Percentiles rank a stretch among this genome's conserved stretches.
phyloP scores from a whole-genome alignment of 1,140 invertebrate genomes.

The Cataglyphis hispanica region DNA sequence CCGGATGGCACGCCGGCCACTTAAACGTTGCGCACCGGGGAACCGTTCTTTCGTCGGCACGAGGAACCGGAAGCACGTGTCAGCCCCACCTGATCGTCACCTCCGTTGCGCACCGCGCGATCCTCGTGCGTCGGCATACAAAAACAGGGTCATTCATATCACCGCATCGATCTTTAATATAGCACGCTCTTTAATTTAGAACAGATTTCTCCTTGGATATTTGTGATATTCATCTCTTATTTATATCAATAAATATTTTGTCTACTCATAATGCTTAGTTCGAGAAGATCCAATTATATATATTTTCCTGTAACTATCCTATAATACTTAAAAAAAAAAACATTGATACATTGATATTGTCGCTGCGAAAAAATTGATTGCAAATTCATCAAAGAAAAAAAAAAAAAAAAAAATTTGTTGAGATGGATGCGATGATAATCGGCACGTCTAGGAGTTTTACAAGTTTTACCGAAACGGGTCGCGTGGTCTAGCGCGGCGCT shows the following conservation, averaged over 20 bases:
- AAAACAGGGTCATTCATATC: conserved; percentile 22
- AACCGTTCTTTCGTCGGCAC: conserved; percentile 49
- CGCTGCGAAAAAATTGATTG: not conserved
- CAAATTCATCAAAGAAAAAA: not conserved
- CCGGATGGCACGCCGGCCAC: conserved; percentile 46
- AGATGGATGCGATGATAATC: not conserved
- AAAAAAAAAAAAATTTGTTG: not conserved
- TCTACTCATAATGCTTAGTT: not conserved
- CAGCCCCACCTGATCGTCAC: conserved; percentile 50
- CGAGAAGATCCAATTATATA: not conserved
- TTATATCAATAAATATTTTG: not conserved
- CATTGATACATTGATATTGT: not conserved
- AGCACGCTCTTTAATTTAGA: not conserved
- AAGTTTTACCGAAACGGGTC: conserved; percentile 24
- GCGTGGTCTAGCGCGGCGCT: conserved; percentile 8
- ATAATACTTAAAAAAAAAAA: not conserved
- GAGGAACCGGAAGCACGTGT: conserved; percentile 73
- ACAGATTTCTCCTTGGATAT: not conserved
- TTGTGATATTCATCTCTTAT: not conserved
- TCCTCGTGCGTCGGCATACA: conserved; percentile 16
- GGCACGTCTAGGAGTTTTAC: conserved; percentile 35
- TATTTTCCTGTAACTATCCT: too few relatives aligned
- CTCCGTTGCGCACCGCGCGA: conserved; percentile 40
- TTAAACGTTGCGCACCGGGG: conserved; percentile 37
- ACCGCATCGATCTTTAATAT: conserved; percentile 25